phyloP scores from a whole-genome alignment of 2,888 invertebrate species.

The Lasioglossum lativentre region DNA sequence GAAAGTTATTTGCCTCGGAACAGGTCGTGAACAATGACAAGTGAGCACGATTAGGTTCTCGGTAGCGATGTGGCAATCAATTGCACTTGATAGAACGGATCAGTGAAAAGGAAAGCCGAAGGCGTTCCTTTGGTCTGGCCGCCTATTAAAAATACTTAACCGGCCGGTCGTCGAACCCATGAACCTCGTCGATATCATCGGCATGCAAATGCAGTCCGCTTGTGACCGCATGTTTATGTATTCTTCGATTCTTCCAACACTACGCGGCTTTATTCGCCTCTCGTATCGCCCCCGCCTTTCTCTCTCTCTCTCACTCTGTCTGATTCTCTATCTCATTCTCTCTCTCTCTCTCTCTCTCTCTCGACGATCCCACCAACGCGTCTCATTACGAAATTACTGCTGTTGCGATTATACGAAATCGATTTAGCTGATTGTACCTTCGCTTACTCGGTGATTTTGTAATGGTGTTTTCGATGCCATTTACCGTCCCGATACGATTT shows the following conservation, averaged over 20 bases:
- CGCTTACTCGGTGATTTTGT: conserved; percentile 19
- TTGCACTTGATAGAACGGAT: conserved; percentile 73
- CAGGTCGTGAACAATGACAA: conserved; percentile 44
- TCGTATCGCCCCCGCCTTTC: conserved; percentile 40
- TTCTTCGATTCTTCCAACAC: conserved; percentile 63
- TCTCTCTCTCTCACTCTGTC: neutral
- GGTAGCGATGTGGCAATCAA: conserved; percentile 71
- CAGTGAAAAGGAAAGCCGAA: conserved; percentile 67
- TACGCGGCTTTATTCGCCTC: conserved; percentile 48
- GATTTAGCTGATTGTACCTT: conserved; percentile 9
- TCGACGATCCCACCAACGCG: conserved; percentile 17
- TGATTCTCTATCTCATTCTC: neutral
- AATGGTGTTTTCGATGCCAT: conserved; percentile 8
- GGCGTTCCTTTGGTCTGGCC: conserved; percentile 74
- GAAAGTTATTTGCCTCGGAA: conserved; percentile 43
- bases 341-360: neutral
- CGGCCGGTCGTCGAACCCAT: conserved; percentile 67
- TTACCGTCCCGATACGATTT: neutral
- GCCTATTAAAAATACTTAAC: conserved; percentile 81
- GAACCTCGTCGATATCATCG: conserved; percentile 58
- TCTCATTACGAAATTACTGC: conserved; percentile 31
- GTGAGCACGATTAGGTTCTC: conserved; percentile 55
- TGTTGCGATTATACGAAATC: neutral
- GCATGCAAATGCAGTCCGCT: conserved; percentile 64
- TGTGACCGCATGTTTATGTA: conserved; percentile 63